phyloP scores from a whole-genome alignment of 2,113 vertebrate species.

The Plecturocebus donacophilus region DNA sequence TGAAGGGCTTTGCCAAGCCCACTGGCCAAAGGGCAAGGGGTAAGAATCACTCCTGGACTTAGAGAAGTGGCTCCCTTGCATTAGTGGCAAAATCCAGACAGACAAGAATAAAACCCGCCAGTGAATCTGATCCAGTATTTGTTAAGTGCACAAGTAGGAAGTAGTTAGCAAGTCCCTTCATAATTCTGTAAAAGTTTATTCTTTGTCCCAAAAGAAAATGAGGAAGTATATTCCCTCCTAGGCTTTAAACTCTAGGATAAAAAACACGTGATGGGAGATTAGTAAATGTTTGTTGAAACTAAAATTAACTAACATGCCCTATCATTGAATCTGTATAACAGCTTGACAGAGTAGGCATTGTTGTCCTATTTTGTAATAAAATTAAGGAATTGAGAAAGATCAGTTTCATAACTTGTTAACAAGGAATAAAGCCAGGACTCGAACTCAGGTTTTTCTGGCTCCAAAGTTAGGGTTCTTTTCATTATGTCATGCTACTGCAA shows the following conservation, averaged over 20 bases:
- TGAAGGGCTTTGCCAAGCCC: not conserved
- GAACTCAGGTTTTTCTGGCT: not conserved
- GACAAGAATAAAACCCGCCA: not conserved
- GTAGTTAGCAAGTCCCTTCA: not conserved
- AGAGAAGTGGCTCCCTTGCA: not conserved
- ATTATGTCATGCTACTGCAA: not conserved
- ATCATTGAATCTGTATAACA: not conserved
- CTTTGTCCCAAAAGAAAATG: not conserved
- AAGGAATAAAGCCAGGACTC: constrained; percentile 13
- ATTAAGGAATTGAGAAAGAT: not conserved
- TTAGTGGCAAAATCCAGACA: not conserved
- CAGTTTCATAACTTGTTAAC: not conserved
- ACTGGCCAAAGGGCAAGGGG: not conserved
- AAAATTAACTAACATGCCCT: constrained; percentile 22
- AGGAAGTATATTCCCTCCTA: not conserved
- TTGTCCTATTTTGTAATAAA: not conserved
- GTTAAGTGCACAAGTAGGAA: not conserved
- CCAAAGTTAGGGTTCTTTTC: constrained; percentile 12
- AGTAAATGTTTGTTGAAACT: not conserved
- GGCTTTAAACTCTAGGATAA: not conserved
- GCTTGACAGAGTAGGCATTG: not conserved
- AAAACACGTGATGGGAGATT: not conserved
- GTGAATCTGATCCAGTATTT: not conserved
- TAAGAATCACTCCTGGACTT: not conserved
- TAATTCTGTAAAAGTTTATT: constrained; percentile 2